Conservation (phyloP, 53 echinoderm and acorn worm species). For the Holothuria leucospilota region DNA sequence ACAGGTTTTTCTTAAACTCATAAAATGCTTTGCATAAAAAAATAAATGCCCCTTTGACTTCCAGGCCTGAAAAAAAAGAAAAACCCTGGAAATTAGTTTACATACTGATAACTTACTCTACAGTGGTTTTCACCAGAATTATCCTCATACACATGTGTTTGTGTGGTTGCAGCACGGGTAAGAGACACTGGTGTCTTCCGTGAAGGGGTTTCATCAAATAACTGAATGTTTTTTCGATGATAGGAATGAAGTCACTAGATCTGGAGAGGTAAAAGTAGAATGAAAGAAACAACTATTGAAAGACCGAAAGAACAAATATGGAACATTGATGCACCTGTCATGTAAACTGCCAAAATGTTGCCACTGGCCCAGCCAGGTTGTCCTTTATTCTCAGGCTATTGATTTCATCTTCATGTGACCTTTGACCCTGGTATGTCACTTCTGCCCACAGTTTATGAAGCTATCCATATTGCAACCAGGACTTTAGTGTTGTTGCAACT, state of each 20-base stretch:
- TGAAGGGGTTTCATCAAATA: conserved; percentile 60
- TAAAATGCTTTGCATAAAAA: too few species aligned
- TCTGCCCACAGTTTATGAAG: too few species aligned
- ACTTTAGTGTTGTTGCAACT: too few species aligned
- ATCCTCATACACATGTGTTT: conserved; percentile 91
- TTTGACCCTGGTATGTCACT: background rate
- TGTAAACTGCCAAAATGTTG: background rate
- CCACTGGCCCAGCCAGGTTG: background rate
- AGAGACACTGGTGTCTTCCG: conserved; percentile 65
- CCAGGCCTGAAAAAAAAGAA: too few species aligned
- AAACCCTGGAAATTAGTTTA: too few species aligned
- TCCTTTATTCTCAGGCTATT: too few species aligned
- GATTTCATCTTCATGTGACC: too few species aligned
- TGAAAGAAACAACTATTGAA: background rate
- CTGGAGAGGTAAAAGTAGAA: conserved; percentile 51
- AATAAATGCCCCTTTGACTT: too few species aligned
- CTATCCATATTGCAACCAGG: too few species aligned
- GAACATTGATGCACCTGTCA: background rate
- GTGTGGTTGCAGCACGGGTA: conserved; percentile 77
- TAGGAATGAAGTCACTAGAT: conserved; percentile 70
- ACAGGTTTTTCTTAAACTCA: too few species aligned
- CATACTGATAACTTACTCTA: too few species aligned
- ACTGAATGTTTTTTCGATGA: conserved; percentile 64
- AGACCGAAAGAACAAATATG: background rate
- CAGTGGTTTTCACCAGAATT: conserved; percentile 69